A percentile compares a stretch with the other conserved stretches of the same genome.
These are phyloP conservation scores for Julus scandinavius DNA, from an alignment of 2,888 invertebrate genomes.

Conservation along the genomic window DNA sequence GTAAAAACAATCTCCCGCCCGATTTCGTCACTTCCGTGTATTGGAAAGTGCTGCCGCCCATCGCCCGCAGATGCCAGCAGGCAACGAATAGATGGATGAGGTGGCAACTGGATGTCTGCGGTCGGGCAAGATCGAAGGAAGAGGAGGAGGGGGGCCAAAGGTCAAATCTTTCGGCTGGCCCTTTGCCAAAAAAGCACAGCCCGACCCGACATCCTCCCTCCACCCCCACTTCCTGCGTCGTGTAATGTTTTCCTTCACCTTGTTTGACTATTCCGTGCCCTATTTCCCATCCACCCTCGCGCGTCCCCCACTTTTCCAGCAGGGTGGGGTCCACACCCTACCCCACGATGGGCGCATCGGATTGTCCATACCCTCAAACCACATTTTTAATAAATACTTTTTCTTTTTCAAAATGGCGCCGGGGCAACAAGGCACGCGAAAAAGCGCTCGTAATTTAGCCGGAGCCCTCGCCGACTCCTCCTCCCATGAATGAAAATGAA, in stretches of 20 bases:
- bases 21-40: background rate
- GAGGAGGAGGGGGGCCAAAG: background rate
- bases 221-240: conserved; percentile 31
- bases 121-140: background rate
- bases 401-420: conserved; percentile 26
- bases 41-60: background rate
- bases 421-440: background rate
- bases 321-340: no score
- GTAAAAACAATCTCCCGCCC: background rate
- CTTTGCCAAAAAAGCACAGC: background rate
- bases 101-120: background rate
- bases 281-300: background rate
- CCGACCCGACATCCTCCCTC: conserved; percentile 23
- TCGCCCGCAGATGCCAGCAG: background rate
- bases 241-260: conserved; percentile 17
- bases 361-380: background rate
- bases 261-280: background rate
- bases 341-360: background rate
- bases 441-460: background rate
- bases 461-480: background rate
- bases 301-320: no score
- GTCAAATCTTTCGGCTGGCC: conserved; percentile 25
- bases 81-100: background rate
- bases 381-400: background rate
- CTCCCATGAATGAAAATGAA: conserved; percentile 33